These are phyloP conservation scores for Eubucco bourcierii DNA, from an alignment of 2,113 vertebrate species.

Conservation along the genomic window DNA sequence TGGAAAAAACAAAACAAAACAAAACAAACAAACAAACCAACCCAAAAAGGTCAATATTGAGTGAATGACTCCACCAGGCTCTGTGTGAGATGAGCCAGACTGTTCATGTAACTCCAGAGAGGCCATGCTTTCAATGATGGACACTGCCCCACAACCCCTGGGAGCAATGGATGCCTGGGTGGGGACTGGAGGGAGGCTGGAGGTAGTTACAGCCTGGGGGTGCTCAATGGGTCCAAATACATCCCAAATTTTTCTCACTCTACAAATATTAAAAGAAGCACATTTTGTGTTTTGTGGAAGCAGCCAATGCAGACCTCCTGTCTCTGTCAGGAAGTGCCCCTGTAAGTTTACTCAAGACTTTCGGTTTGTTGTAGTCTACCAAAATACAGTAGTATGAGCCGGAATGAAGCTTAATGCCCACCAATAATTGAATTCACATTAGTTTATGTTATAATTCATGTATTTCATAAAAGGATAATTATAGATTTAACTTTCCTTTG, in stretches of 20 bases:
- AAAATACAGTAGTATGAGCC: neutral
- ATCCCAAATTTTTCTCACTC: neutral
- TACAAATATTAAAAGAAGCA: neutral
- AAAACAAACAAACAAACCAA: neutral
- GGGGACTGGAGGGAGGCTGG: accelerated
- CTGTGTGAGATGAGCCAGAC: accelerated
- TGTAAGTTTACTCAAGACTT: neutral
- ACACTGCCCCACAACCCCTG: accelerated
- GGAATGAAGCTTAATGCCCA: neutral
- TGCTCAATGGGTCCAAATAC: neutral
- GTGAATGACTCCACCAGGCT: neutral
- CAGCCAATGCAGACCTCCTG: neutral
- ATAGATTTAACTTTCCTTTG: neutral
- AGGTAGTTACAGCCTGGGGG: neutral
- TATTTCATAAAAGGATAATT: neutral
- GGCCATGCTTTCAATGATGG: neutral
- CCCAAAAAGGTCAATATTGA: neutral
- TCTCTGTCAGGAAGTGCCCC: neutral
- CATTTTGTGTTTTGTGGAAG: neutral
- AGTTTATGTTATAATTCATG: neutral
- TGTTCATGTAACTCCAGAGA: too few species aligned
- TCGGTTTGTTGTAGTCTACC: neutral
- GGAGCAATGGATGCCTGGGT: accelerated
- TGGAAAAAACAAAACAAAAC: too few species aligned
- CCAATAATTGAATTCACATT: neutral